A percentile compares a stretch with the other conserved stretches of the same genome.
Conservation (phyloP, 2,113 vertebrate genomes). For the Lutjanus erythropterus region DNA sequence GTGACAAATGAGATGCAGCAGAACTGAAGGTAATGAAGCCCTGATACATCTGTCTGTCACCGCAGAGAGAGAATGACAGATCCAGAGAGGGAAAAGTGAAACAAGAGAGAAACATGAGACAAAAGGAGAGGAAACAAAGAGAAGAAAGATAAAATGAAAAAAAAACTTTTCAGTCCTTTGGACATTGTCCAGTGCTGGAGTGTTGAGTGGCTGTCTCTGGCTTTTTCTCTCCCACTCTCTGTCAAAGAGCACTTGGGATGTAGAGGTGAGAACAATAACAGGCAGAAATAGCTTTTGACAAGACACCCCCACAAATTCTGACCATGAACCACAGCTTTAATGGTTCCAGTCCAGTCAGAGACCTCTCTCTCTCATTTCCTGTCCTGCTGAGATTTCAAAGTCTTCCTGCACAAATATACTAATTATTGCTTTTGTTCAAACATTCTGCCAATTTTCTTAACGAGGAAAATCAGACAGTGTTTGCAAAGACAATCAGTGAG, state of each 20-base stretch:
- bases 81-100: not conserved
- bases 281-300: too few relatives aligned
- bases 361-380: too few relatives aligned
- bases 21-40: constrained; percentile 9
- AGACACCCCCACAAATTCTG: too few relatives aligned
- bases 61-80: not conserved
- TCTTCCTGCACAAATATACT: too few relatives aligned
- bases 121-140: not conserved
- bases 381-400: too few relatives aligned
- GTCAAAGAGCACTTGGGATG: too few relatives aligned
- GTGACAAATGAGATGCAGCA: constrained; percentile 13
- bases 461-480: not conserved
- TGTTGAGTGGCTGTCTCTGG: too few relatives aligned
- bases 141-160: not conserved
- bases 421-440: too few relatives aligned
- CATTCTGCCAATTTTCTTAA: not conserved
- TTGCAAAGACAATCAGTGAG: not conserved
- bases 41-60: constrained; percentile 4
- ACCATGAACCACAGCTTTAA: too few relatives aligned
- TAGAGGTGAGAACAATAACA: too few relatives aligned
- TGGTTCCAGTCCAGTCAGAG: too few relatives aligned
- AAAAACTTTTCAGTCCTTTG: not conserved
- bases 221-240: too few relatives aligned
- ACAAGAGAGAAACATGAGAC: not conserved
- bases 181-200: not conserved